phyloP scores from a whole-genome alignment of 2,113 vertebrate genomes.

The Phrynosoma platyrhinos region DNA sequence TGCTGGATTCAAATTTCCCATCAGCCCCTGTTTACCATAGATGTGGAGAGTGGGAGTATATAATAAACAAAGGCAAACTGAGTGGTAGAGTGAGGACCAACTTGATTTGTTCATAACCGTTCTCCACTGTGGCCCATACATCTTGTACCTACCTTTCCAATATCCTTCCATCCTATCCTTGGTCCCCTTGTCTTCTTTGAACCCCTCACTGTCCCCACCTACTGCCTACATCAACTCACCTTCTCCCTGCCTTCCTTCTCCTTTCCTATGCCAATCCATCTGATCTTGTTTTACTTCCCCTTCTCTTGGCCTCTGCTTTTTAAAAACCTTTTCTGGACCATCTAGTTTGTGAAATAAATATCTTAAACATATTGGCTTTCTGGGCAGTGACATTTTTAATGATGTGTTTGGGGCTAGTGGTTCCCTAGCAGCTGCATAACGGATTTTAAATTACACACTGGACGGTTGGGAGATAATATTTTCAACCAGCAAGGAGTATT shows the following conservation, averaged over 20 bases:
- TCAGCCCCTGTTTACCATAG: no score
- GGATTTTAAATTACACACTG: neutral
- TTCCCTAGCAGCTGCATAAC: neutral
- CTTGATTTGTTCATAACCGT: neutral
- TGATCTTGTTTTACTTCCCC: neutral
- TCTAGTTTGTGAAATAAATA: neutral
- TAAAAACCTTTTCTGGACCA: neutral
- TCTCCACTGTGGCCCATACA: neutral
- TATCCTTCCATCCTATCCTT: neutral
- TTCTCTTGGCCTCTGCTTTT: neutral
- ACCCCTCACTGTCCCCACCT: neutral
- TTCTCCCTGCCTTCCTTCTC: neutral
- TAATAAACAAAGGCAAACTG: neutral
- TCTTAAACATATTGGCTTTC: conserved; percentile 3
- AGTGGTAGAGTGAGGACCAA: neutral
- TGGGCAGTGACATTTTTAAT: conserved; percentile 5
- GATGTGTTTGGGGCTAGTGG: neutral
- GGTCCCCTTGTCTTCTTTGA: neutral
- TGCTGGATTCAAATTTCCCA: no score
- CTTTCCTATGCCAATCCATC: neutral
- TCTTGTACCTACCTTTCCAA: neutral
- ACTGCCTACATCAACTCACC: neutral
- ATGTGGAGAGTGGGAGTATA: no score
- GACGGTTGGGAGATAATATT: neutral
- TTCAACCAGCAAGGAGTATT: neutral